Conservation (phyloP, 1,140 invertebrate genomes). For the Charaxes varanes region DNA sequence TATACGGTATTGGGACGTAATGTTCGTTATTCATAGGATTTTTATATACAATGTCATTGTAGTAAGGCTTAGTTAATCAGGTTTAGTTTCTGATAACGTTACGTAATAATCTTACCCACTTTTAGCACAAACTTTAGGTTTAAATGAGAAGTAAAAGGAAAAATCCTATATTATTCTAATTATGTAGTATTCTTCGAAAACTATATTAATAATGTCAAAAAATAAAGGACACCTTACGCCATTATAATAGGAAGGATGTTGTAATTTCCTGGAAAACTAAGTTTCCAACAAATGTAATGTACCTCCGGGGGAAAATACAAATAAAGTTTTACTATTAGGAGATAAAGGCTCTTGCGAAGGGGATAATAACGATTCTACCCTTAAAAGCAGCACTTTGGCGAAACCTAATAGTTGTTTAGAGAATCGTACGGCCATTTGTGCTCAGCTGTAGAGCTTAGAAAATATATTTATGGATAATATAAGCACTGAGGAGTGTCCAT, state of each 20-base stretch:
- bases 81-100: too few relatives aligned
- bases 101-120: too few relatives aligned
- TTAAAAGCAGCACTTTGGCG: constrained; percentile 17
- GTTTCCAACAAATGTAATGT: constrained; percentile 12
- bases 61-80: too few relatives aligned
- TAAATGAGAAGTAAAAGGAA: too few relatives aligned
- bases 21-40: too few relatives aligned
- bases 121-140: too few relatives aligned
- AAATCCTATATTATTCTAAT: too few relatives aligned
- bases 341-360: constrained; percentile 21
- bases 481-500: too few relatives aligned
- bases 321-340: constrained; percentile 24
- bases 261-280: constrained; percentile 6
- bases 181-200: too few relatives aligned
- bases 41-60: too few relatives aligned
- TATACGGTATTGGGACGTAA: too few relatives aligned
- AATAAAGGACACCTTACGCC: background rate
- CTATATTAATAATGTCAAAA: too few relatives aligned
- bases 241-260: constrained; percentile 2
- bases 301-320: constrained; percentile 15
- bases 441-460: background rate
- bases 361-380: constrained; percentile 22
- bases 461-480: background rate
- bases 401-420: constrained; percentile 23
- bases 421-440: constrained; percentile 13